Conservation (phyloP, 2,797 vertebrate genomes). For the Amblyopsis hoosieri region DNA sequence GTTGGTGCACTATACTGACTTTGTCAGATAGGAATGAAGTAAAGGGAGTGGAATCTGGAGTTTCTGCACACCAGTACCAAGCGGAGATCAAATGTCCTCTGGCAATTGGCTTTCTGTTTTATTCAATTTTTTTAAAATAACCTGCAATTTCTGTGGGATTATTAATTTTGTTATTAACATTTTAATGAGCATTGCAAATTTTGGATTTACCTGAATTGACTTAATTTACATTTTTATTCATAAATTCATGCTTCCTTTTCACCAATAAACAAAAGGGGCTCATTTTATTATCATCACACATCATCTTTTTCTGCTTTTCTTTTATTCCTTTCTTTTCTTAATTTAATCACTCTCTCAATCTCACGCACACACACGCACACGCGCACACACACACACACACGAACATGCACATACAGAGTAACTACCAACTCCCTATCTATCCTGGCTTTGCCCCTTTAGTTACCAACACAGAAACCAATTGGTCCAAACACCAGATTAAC, state of each 20-base stretch:
- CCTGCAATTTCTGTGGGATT: conserved; percentile 21
- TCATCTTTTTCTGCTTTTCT: neutral
- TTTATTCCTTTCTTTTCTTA: conserved; percentile 5
- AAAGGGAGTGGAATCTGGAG: conserved; percentile 65
- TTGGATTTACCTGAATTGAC: neutral
- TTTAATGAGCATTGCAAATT: conserved; percentile 23
- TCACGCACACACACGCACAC: neutral
- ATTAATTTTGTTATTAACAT: conserved; percentile 17
- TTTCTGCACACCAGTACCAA: conserved; percentile 73
- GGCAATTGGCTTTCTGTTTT: conserved; percentile 27
- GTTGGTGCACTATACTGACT: conserved; percentile 3
- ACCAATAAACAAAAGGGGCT: neutral
- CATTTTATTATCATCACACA: neutral
- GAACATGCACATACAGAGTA: neutral
- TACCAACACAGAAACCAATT: conserved; percentile 33
- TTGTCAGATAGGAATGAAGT: conserved; percentile 18
- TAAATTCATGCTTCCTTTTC: neutral
- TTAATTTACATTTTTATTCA: neutral
- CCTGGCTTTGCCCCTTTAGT: conserved; percentile 30
- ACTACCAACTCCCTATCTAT: conserved; percentile 2
- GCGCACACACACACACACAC: conserved; percentile 8
- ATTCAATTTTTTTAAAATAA: conserved; percentile 19
- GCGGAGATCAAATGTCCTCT: conserved; percentile 39
- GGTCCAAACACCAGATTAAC: conserved; percentile 64
- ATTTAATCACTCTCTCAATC: neutral